Evolutionary conservation across 2,888 invertebrate species (phyloP), one percentile per base, ranked within the genome.

Genomic region (Epiblema foenella): DNA sequence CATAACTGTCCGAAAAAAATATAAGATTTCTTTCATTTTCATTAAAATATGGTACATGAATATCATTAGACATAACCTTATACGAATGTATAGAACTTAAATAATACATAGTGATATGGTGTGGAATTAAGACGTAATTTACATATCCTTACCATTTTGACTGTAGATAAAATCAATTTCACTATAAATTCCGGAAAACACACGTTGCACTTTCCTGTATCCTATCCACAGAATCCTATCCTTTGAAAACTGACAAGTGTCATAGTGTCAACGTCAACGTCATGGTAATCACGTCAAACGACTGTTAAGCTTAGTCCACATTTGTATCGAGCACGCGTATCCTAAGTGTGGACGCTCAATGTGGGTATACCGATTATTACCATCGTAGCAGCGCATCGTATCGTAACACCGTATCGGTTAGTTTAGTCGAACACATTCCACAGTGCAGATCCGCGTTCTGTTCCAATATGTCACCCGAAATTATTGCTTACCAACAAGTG

Each of bases 131-230:
- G 4, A 46, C n/a, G 0, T 18, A 0, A n/a, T 17, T 37, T 9
- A 20, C 10, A 58, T n/a, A n/a, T 52, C 12, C 17, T 59, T 65
- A 70, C 70, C 70, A 70, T 70, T 65, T 42, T 60, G 11, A 42
- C n/a, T 33, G 39, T 20, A 52, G 15, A 51, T 46, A 37, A 54
- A 17, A 20, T 42, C 20, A 56, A 56, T 20, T 69, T 37, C 10
- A 0, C n/a, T 11, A 56, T 46, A 42, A 15, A 52, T 56, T 46
- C 33, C 56, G n/a, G n/a, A 18, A 8, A 52, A 65, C 18, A 70
- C 70, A 70, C 70, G 70, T 70, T 65, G 70, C 51, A 33, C 42
- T 65, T 65, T 46, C 9, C 20, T 9, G 11, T 52, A n/a, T n/a
- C n/a, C n/a, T n/a, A n/a, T n/a, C n/a, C n/a, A n/a, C n/a, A n/a